Base-by-base conservation (phyloP, 2,888 invertebrate species). In the Cryptocephalus moraei region DNA sequence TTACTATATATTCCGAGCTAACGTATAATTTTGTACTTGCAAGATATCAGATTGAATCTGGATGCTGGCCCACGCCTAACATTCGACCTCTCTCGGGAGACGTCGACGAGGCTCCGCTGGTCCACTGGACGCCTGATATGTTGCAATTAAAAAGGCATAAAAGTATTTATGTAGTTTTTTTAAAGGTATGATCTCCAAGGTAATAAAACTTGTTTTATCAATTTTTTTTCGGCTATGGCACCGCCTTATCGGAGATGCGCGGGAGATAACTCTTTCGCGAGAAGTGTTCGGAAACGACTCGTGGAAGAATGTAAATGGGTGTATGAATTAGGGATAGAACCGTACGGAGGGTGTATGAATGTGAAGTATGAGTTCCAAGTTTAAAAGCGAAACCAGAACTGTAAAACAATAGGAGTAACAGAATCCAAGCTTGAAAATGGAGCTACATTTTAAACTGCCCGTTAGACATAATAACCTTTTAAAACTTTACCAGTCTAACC, bases 1-100 rank as follows among this genome's bases (percentile, higher is more conserved):
- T 70, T 69, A 69, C 67, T 66, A 68, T 70, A 69, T 68, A 69
- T 68, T 67, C 67, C 62, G 57, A 58, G 55, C 60, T 58, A 69
- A 68, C 68, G 36, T 36, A 36, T 36, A 36, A 36, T 36, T 36
- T 36, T 36, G 36, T 36, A 36, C 36, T 36, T 36, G 36, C 11
- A 12, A n/a, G 54, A 56, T 63, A 64, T 63, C 64, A 63, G 67
- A 67, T 67, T 60, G 60, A 58, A 34, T 14, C 13, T 43, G 36
- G 40, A 14, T 33, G 61, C 60, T 60, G 59, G 56, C 60, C 58
- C 49, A 48, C 56, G 58, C 50, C 56, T 58, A 56, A 43, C 54
- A 32, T 8, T 9, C 11, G 14, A n/a, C 9, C n/a, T 32, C 9
- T n/a, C 31, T 32, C 4, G 31, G 11, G 8, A 13, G 33, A 11